A percentile compares a stretch with the other conserved stretches of the same genome.
Conservation (phyloP, 1,140 invertebrate genomes). For the Sycophaga agraensis region DNA sequence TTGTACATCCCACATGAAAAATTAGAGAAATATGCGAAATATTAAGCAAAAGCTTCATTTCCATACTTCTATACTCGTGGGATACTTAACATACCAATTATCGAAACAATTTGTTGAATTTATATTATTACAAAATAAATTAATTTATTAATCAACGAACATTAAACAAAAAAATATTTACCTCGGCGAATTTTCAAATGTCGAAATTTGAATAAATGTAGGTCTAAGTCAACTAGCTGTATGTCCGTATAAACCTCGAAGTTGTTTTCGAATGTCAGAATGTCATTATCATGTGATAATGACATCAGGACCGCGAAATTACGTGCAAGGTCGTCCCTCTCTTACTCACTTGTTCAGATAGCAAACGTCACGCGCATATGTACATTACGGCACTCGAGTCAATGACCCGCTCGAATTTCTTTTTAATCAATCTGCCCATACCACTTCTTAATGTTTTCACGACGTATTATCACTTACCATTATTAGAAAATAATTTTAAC, state of each 20-base stretch:
- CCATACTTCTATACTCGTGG: too few relatives aligned
- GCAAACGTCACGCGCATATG: background rate
- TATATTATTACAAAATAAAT: too few relatives aligned
- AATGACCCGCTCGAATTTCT: slow-evolving; percentile 24
- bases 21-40: too few relatives aligned
- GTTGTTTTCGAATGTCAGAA: slow-evolving; percentile 12
- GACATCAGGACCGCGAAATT: slow-evolving; percentile 23
- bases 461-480: background rate
- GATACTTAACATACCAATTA: too few relatives aligned
- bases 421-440: slow-evolving; percentile 17
- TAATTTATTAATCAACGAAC: too few relatives aligned
- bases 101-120: too few relatives aligned
- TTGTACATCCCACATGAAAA: too few relatives aligned
- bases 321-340: slow-evolving; percentile 19
- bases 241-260: too few relatives aligned
- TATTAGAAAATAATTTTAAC: slow-evolving; percentile 1
- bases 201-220: slow-evolving; percentile 5
- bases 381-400: slow-evolving; percentile 12
- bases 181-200: too few relatives aligned
- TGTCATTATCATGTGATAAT: slow-evolving; percentile 30
- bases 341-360: background rate
- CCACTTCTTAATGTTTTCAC: background rate
- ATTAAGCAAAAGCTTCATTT: too few relatives aligned
- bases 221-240: slow-evolving; percentile 7
- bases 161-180: too few relatives aligned